Percentiles rank a stretch among this genome's conserved stretches.
Evolutionary conservation across 2,888 invertebrate genomes (phyloP).

Genomic region (Eristalis pertinax): DNA sequence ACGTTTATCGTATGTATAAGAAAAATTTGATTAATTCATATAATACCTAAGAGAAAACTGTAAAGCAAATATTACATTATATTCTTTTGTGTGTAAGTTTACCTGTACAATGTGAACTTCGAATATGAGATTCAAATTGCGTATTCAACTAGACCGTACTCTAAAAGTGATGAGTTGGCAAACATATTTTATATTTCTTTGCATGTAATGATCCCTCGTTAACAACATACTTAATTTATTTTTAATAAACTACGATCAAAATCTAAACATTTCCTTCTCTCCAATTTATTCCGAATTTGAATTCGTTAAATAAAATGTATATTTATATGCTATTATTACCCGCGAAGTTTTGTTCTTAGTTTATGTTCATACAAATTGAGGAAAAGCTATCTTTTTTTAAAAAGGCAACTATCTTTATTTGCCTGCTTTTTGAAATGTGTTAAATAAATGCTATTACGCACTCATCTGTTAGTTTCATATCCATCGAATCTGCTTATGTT

Average conservation of each 20-base stretch:
- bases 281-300: not conserved
- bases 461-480: not conserved
- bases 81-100: not conserved
- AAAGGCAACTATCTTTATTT: not conserved
- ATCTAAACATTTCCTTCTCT: not conserved
- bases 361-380: not conserved
- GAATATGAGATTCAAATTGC: no score
- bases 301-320: not conserved
- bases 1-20: conserved; percentile 5
- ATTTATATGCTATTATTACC: not conserved
- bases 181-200: not conserved
- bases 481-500: not conserved
- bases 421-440: not conserved
- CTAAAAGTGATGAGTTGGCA: no score
- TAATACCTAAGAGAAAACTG: not conserved
- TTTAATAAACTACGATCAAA: not conserved
- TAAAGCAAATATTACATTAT: not conserved
- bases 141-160: no score
- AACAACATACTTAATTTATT: no score
- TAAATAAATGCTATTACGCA: not conserved
- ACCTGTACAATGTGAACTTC: not conserved
- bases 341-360: not conserved
- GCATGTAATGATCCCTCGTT: not conserved
- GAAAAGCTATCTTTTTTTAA: not conserved
- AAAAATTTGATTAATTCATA: conserved; percentile 1